These are phyloP conservation scores for Hestina assimilis DNA, from an alignment of 1,140 invertebrate genomes.

Conservation along the genomic window DNA sequence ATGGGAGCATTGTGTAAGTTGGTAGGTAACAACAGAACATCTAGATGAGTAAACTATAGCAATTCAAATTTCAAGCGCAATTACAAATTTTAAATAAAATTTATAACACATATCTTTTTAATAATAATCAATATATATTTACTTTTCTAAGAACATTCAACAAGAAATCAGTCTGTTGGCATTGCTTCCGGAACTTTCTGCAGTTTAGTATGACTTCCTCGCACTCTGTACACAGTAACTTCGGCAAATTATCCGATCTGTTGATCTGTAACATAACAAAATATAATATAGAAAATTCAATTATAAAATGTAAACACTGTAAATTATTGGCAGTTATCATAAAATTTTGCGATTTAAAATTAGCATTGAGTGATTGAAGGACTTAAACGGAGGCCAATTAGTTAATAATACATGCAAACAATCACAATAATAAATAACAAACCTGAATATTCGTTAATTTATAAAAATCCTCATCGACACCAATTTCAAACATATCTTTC, in stretches of 20 bases:
- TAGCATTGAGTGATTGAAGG: background rate
- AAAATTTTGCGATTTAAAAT: background rate
- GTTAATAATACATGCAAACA: background rate
- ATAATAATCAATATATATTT: background rate
- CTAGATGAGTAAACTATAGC: too few species aligned
- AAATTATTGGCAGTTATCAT: background rate
- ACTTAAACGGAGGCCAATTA: background rate
- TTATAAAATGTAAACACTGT: background rate
- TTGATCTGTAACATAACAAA: background rate
- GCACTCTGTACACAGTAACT: background rate
- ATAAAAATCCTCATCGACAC: slow-evolving; percentile 49
- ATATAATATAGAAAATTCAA: background rate
- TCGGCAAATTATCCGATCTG: background rate
- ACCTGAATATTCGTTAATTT: slow-evolving; percentile 53
- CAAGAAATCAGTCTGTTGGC: background rate
- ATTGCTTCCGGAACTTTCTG: background rate
- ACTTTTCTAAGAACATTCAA: slow-evolving; percentile 1
- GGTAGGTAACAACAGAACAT: too few species aligned
- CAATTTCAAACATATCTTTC: slow-evolving; percentile 65
- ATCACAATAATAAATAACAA: background rate
- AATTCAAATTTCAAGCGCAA: too few species aligned
- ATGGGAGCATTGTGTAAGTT: too few species aligned
- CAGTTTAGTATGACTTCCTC: background rate
- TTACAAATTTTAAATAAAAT: slow-evolving; percentile 1
- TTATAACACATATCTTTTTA: background rate